Evolutionary conservation across 2,888 invertebrate species (phyloP), one percentile per base, ranked within the genome.

Genomic region (Rhabditophanes sp.): DNA sequence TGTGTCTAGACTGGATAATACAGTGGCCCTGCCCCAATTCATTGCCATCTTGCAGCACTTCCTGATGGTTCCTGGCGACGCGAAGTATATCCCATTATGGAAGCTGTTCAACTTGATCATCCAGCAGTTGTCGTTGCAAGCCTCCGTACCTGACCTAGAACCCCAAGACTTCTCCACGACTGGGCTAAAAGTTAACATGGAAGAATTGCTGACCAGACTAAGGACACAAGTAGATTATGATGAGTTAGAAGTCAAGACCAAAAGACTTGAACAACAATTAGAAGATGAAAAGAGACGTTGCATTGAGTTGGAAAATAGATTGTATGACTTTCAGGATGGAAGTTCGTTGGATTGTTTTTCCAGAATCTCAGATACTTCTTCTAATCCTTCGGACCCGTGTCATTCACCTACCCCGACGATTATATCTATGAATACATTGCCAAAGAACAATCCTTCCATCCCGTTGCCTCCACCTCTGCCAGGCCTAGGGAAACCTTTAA

Each of bases 11-110:
- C 73, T 90, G 37, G 80, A 80, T 63, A 82, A 85, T 66, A 82
- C 87, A 1, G 77, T 82, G 14, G 87, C 87, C 2, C 87, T 87
- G 68, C 82, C 85, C 1, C 87, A 90, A 68, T 73, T 93, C 42
- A 70, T 87, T 42, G 87, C 87, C 0, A 69, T 90, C 46, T 71
- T 93, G 43, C 78, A 87, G 56, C 88, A 88, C 63, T 76, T 83
- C 35, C 70, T 88, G 14, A 69, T 87, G 42, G 66, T 87, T 56
- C 84, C 84, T 46, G 70, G 80, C 68, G 82, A 83, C 53, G 80
- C 79, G 66, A 81, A 79, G 45, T 77, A 81, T 66, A 78, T 81
- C 0, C 84, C 85, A 59, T 81, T 87, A 65, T 93, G 90, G 88
- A 68, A 85, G 21, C 74, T 93, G 35, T 77, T 90, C 64, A 90